Conservation (phyloP, 1,140 invertebrate species). For the Ylistrum balloti region DNA sequence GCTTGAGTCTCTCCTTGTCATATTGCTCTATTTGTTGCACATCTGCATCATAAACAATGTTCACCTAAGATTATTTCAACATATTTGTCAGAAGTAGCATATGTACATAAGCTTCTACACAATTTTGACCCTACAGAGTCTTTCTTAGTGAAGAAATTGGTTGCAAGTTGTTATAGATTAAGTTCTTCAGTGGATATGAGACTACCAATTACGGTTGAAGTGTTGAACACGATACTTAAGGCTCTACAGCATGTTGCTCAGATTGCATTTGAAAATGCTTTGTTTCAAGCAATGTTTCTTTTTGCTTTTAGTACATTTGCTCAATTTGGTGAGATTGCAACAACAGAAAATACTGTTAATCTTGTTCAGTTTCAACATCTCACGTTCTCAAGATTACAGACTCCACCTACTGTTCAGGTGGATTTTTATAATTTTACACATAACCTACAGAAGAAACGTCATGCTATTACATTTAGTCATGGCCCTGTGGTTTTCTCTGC, state of each 20-base stretch:
- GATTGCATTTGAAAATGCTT: background rate
- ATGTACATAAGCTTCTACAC: background rate
- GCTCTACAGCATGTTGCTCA: background rate
- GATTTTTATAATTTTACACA: constrained; percentile 42
- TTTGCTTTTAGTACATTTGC: constrained; percentile 41
- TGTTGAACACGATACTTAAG: background rate
- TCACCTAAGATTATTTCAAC: background rate
- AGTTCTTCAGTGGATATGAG: background rate
- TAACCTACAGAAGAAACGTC: background rate
- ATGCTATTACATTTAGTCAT: background rate
- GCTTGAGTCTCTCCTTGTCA: background rate
- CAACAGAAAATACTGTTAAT: background rate
- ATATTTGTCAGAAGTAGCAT: constrained; percentile 40
- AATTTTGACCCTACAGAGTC: constrained; percentile 43
- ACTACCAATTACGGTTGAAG: background rate
- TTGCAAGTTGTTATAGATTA: constrained; percentile 25
- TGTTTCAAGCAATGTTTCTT: constrained; percentile 41
- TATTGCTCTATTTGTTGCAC: background rate
- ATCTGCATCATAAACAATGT: background rate
- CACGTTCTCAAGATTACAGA: background rate
- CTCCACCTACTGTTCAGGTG: no score
- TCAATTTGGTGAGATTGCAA: constrained; percentile 36
- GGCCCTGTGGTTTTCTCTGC: no score
- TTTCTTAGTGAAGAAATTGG: constrained; percentile 41
- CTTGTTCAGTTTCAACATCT: background rate